These are phyloP conservation scores for Macrophya alboannulata DNA, from an alignment of 2,888 invertebrate species.

Conservation along the genomic window DNA sequence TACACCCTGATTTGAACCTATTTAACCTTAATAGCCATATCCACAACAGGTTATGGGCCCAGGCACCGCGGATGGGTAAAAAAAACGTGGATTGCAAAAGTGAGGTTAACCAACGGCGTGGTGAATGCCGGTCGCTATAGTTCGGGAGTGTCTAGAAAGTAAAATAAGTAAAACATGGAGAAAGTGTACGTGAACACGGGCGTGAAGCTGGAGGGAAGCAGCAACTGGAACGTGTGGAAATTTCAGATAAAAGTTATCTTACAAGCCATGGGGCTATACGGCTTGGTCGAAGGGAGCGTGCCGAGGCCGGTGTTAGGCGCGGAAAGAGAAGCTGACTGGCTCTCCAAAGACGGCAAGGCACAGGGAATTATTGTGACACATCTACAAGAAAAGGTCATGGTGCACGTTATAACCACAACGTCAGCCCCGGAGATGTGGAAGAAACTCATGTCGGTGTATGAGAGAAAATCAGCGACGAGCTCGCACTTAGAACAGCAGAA, in stretches of 20 bases:
- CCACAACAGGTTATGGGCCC: no score
- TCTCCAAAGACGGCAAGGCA: slow-evolving; percentile 48
- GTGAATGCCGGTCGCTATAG: no score
- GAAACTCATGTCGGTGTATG: slow-evolving; percentile 55
- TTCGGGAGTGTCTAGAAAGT: no score
- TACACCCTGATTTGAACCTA: no score
- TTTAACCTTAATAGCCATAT: no score
- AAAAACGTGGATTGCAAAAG: no score
- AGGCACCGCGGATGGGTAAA: no score
- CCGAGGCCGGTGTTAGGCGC: background rate
- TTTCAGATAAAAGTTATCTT: slow-evolving; percentile 30
- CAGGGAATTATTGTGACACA: slow-evolving; percentile 57
- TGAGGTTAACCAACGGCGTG: no score
- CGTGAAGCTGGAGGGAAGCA: background rate
- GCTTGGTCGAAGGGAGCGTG: slow-evolving; percentile 1
- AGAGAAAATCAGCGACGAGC: slow-evolving; percentile 60
- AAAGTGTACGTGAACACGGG: slow-evolving; percentile 7
- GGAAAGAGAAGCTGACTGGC: slow-evolving; percentile 26
- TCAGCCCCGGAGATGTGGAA: slow-evolving; percentile 57
- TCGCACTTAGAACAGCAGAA: slow-evolving; percentile 57
- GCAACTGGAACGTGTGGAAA: slow-evolving; percentile 45
- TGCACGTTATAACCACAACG: slow-evolving; percentile 57
- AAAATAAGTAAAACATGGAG: no score
- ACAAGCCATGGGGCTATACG: slow-evolving; percentile 6
- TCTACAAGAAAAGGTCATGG: slow-evolving; percentile 46